Evolutionary conservation across 2,113 vertebrate genomes (phyloP).

Genomic region (Zootoca vivipara): DNA sequence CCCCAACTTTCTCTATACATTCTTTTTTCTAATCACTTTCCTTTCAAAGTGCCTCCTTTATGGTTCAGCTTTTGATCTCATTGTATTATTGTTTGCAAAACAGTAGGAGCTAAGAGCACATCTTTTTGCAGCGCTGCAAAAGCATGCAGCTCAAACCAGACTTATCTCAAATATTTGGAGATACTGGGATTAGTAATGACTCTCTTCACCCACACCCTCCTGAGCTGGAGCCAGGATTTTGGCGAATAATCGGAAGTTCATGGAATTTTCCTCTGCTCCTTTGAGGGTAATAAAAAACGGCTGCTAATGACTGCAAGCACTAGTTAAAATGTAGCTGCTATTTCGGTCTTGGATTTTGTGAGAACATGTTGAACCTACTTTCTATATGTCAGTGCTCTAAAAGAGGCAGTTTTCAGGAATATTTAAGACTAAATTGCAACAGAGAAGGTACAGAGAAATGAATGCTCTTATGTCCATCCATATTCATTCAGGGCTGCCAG

Average conservation of each 20-base stretch:
- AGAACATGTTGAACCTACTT: neutral
- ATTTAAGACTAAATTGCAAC: neutral
- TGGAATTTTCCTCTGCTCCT: conserved; percentile 43
- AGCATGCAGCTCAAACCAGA: neutral
- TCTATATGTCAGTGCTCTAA: conserved; percentile 2
- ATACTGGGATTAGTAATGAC: neutral
- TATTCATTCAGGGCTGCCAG: neutral
- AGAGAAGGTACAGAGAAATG: neutral
- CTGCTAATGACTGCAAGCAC: conserved; percentile 17
- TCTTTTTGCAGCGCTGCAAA: neutral
- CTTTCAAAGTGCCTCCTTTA: neutral
- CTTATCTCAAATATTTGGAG: neutral
- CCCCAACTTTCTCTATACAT: neutral
- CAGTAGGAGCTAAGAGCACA: neutral
- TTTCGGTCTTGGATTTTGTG: conserved; percentile 20
- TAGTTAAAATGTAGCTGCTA: conserved; percentile 28
- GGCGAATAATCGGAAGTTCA: conserved; percentile 25
- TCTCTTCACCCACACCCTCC: neutral
- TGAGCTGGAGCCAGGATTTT: conserved; percentile 24
- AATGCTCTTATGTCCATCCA: neutral
- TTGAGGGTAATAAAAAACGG: conserved; percentile 31
- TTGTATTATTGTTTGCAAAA: conserved; percentile 1
- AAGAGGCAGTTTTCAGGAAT: conserved; percentile 18
- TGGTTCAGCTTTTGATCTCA: neutral
- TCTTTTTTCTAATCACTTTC: neutral